These are phyloP conservation scores for Acanthopleura granulata DNA, from an alignment of 2,888 invertebrate species.

Conservation along the genomic window DNA sequence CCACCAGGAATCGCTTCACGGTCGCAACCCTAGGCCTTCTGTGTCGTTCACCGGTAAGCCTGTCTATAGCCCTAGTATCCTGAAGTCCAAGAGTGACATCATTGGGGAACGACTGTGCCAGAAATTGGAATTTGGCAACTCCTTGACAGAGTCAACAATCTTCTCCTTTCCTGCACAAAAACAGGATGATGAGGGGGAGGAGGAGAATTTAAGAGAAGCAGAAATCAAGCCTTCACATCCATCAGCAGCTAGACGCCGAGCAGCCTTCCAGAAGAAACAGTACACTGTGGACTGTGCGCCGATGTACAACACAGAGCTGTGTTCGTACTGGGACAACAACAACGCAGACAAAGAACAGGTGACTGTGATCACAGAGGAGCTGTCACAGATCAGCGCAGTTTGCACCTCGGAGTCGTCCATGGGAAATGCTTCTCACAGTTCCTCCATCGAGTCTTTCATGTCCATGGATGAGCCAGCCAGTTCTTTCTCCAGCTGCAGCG, in stretches of 20 bases:
- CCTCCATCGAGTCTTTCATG: conserved; percentile 32
- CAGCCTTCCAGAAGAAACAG: conserved; percentile 14
- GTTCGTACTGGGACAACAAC: conserved; percentile 10
- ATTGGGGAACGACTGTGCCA: conserved; percentile 1
- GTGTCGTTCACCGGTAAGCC: conserved; percentile 15
- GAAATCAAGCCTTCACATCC: not conserved
- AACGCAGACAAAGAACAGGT: not conserved
- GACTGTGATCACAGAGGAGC: conserved; percentile 16
- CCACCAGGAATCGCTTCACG: conserved; percentile 59
- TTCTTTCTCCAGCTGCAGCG: conserved; percentile 12
- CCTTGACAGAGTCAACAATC: not conserved
- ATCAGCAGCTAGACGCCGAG: not conserved
- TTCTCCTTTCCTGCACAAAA: not conserved
- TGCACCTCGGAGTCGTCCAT: conserved; percentile 30
- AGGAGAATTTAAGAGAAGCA: not conserved
- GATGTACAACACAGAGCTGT: not conserved
- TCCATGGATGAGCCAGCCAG: conserved; percentile 32
- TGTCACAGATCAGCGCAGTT: conserved; percentile 41
- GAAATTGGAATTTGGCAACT: conserved; percentile 6
- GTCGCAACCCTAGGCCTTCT: conserved; percentile 35
- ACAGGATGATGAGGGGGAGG: not conserved
- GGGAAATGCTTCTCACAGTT: conserved; percentile 2
- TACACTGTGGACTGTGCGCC: conserved; percentile 16
- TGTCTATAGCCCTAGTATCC: conserved; percentile 16
- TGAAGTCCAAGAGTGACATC: conserved; percentile 17